Conservation (phyloP, 2,888 invertebrate genomes). For the Agonopterix alstromeriana region DNA sequence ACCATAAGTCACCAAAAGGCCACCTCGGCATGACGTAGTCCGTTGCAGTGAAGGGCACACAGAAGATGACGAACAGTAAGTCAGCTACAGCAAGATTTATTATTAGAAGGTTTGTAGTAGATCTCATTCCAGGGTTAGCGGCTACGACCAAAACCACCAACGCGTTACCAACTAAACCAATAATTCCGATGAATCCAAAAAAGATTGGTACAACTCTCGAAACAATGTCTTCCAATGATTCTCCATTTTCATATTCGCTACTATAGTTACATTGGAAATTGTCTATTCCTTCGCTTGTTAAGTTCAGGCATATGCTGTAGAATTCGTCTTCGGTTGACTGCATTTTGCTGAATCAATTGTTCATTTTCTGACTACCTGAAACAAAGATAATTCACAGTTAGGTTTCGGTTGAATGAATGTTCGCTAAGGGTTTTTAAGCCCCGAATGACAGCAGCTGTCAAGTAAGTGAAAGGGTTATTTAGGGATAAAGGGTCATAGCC, state of each 20-base stretch:
- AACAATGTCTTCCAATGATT: slow-evolving; percentile 79
- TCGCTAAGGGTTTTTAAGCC: background rate
- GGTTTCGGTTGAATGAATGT: background rate
- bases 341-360: slow-evolving; percentile 37
- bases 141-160: slow-evolving; percentile 92
- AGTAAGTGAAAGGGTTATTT: too few relatives aligned
- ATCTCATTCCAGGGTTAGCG: slow-evolving; percentile 93
- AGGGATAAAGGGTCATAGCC: background rate
- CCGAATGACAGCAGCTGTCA: too few relatives aligned
- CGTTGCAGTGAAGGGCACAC: slow-evolving; percentile 95
- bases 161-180: slow-evolving; percentile 93
- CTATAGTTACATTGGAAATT: slow-evolving; percentile 55
- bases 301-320: slow-evolving; percentile 58
- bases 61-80: slow-evolving; percentile 93
- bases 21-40: slow-evolving; percentile 92
- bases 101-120: slow-evolving; percentile 94
- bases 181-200: slow-evolving; percentile 89
- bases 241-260: slow-evolving; percentile 64
- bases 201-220: slow-evolving; percentile 86
- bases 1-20: slow-evolving; percentile 94
- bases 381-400: background rate
- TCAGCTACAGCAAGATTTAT: slow-evolving; percentile 94
- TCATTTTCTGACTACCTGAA: slow-evolving; percentile 19
- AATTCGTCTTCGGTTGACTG: slow-evolving; percentile 64
- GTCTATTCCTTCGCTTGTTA: slow-evolving; percentile 50